Percentiles rank a stretch among this genome's conserved stretches.
Conservation (phyloP, 2,888 invertebrate genomes). For the Exocentrus adspersus region DNA sequence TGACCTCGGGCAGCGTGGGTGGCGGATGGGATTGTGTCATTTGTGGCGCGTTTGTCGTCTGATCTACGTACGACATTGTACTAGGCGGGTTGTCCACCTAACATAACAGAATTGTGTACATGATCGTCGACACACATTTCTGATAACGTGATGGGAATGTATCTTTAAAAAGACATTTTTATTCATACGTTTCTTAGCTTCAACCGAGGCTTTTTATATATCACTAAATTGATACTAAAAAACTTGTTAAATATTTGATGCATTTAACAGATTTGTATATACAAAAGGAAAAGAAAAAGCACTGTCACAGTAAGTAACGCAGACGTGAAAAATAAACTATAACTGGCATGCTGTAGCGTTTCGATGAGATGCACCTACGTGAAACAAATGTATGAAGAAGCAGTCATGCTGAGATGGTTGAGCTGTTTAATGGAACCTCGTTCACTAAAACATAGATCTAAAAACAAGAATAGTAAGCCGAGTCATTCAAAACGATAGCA, state of each 20-base stretch:
- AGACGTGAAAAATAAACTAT: conserved; percentile 8
- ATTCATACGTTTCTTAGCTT: too few relatives aligned
- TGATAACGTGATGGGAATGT: too few relatives aligned
- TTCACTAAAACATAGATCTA: conserved; percentile 18
- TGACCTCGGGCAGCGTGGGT: conserved; percentile 53
- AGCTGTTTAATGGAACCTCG: conserved; percentile 59
- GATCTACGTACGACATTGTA: conserved; percentile 50
- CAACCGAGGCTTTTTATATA: too few relatives aligned
- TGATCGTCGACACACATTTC: too few relatives aligned
- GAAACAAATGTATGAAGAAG: conserved; percentile 20
- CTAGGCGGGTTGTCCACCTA: conserved; percentile 26
- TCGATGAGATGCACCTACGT: conserved; percentile 20
- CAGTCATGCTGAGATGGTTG: conserved; percentile 54
- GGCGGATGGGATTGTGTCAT: conserved; percentile 59
- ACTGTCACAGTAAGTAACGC: neutral
- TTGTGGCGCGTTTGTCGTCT: conserved; percentile 49
- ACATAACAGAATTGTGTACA: neutral
- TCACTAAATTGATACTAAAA: too few relatives aligned
- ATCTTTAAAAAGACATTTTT: too few relatives aligned
- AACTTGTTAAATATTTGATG: too few relatives aligned
- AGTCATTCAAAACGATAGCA: conserved; percentile 13
- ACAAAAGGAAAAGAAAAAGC: conserved; percentile 6
- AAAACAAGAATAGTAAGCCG: conserved; percentile 11
- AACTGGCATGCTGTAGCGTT: conserved; percentile 13
- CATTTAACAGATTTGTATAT: too few relatives aligned